Evolutionary conservation across 2,113 vertebrate genomes (phyloP), one percentile per base, ranked within the genome.

Genomic region (Mohoua ochrocephala): DNA sequence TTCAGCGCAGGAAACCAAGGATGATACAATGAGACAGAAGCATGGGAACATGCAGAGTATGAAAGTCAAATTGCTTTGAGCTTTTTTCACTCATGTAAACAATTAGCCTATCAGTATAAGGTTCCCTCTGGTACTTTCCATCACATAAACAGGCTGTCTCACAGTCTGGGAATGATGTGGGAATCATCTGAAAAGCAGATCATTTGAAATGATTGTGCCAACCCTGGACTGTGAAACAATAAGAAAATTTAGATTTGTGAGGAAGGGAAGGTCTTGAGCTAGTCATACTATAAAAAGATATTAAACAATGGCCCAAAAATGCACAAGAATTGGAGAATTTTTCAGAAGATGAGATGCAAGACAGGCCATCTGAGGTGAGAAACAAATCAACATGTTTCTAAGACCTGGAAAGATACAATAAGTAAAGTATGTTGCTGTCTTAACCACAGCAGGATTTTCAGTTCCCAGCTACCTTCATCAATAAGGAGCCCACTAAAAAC

Each of bases 81-180:
- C 67, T 79, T 91, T 94, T 94, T 93, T 87, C 52, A 67, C 64
- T 93, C 79, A 60, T 91, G 41, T 68, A 86, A 83, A 81, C 88
- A 95, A 92, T 86, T 94, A 95, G 87, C 30, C 6, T 93, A 86
- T 95, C 6, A 5, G 88, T 81, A 24, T 86, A 88, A 94, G 31
- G 73, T 91, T 95, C 83, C 95, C 85, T 93, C 90, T 94, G 73
- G 60, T 96, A 67, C 88, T 96, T 96, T 94, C 93, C 90, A 86
- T 75, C 95, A 84, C 79, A 89, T 90, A 96, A 93, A 96, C 96
- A 93, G 79, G 88, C 68, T 97, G 90, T 78, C 95, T 97, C 96
- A 97, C 93, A 96, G 96, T 97, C 96, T 97, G 85, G 96, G 96
- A 96, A 97, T 97, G 93, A 95, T 97, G 86, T 95, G 79, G 86